Percentiles rank a stretch among this genome's conserved stretches.
phyloP scores from a whole-genome alignment of 2,797 vertebrate species.

The Hemibagrus guttatus region DNA sequence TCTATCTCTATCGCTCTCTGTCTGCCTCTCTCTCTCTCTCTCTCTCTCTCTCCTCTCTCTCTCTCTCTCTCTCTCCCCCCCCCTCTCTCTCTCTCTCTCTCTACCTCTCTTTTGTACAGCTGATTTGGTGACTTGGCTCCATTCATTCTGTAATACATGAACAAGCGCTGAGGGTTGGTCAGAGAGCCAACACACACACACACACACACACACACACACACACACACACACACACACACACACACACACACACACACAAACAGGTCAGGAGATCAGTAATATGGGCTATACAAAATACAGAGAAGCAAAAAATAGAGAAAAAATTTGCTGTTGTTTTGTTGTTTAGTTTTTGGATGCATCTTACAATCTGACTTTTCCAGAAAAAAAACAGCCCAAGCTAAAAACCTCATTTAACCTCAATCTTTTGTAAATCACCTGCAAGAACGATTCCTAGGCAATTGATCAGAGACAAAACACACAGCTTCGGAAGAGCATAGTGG shows the following conservation, averaged over 20 bases:
- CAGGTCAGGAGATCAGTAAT: too few relatives aligned
- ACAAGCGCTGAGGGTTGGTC: constrained; percentile 12
- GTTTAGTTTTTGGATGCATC: background rate
- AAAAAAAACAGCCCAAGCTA: background rate
- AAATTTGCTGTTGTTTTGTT: background rate
- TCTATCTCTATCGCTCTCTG: too few relatives aligned
- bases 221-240: constrained; percentile 14
- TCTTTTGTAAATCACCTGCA: background rate
- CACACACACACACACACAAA: constrained; percentile 9
- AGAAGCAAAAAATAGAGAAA: too few relatives aligned
- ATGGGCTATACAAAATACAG: too few relatives aligned
- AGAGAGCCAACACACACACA: constrained; percentile 5
- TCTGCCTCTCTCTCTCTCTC: too few relatives aligned
- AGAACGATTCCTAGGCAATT: background rate
- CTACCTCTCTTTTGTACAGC: background rate
- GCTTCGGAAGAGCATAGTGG: background rate
- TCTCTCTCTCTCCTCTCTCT: too few relatives aligned
- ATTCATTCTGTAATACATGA: background rate
- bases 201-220: constrained; percentile 21
- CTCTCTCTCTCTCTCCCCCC: constrained; percentile 30
- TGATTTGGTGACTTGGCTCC: constrained; percentile 3
- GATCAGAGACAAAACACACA: background rate
- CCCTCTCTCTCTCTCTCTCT: constrained; percentile 25
- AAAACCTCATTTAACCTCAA: background rate
- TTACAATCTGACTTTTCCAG: background rate